Base-by-base conservation (phyloP, 2,797 vertebrate species). In the Triplophysa yarkandensis region DNA sequence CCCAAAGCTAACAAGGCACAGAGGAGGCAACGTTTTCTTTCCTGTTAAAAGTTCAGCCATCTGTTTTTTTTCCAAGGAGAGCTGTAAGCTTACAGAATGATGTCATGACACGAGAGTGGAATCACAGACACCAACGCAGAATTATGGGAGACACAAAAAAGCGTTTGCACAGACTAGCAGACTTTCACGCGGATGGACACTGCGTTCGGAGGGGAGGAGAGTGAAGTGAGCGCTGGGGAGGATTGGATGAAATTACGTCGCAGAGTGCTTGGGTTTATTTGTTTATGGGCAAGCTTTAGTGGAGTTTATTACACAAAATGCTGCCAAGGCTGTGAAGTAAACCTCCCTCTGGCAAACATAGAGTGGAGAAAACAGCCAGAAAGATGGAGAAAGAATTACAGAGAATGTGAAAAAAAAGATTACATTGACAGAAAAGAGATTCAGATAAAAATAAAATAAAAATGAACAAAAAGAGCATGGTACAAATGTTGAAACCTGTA, bases 221-320 rank as follows among this genome's bases (percentile, higher is more conserved):
- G 57, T 16, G 57, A 62, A 65, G 57, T 50, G 63, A 60, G 55
- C 34, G 64, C 57, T 58, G 76, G 72, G 55, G 77, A 70, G 74
- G 71, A 79, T 78, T 58, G 71, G 67, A 80, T 73, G 43, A 83
- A 83, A 84, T 83, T 80, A 82, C 62, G 70, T 78, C 8, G 19
- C 25, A 68, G 54, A 66, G 77, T 71, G 76, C 64, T 66, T 72
- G 55, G 32, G 69, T 76, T 80, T 77, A 78, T 84, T 83, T 80
- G 77, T 81, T 83, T 80, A 79, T 82, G 80, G 80, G 77, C 81
- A 79, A 82, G 79, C 68, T 34, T 71, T 65, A 77, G 75, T 77
- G 70, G 80, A 72, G 79, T 80, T 84, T 84, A 84, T 83, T 81
- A 83, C 78, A 81, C 79, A 79, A 78, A 78, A 79, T 71, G 60